These are phyloP conservation scores for Pimephales promelas DNA, from an alignment of 2,113 vertebrate species.

Conservation along the genomic window DNA sequence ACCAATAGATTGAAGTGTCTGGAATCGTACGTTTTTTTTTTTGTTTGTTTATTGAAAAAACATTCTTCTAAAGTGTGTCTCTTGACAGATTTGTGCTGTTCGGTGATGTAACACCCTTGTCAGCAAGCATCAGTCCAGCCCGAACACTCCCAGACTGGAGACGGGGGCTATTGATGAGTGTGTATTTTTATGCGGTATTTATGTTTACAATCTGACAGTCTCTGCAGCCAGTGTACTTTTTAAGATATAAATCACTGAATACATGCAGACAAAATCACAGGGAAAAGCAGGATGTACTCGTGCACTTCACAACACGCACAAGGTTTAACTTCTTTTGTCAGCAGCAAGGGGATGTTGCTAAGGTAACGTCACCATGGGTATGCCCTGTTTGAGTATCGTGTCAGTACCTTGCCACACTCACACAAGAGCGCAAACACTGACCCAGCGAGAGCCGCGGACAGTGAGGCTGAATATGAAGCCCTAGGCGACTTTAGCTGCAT, in stretches of 20 bases:
- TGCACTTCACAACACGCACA: conserved; percentile 54
- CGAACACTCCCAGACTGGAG: conserved; percentile 23
- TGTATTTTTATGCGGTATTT: conserved; percentile 1
- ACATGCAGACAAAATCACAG: conserved; percentile 70
- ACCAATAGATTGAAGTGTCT: neutral
- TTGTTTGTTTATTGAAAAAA: neutral
- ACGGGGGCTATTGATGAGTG: conserved; percentile 10
- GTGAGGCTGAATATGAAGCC: conserved; percentile 23
- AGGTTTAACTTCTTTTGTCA: conserved; percentile 61
- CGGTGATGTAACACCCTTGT: conserved; percentile 31
- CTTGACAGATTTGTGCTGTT: conserved; percentile 18
- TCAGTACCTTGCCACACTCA: conserved; percentile 44
- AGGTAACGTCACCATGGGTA: conserved; percentile 58
- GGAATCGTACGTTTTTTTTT: neutral
- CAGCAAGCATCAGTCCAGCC: conserved; percentile 43
- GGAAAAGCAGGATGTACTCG: conserved; percentile 49
- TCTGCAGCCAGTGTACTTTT: conserved; percentile 67
- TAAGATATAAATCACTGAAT: conserved; percentile 75
- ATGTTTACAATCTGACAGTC: conserved; percentile 48
- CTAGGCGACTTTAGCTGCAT: neutral
- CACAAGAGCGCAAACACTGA: conserved; percentile 24
- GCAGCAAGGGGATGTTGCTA: conserved; percentile 54
- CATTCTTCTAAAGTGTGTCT: neutral
- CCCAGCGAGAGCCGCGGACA: neutral
- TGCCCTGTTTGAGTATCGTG: conserved; percentile 51